phyloP scores from a whole-genome alignment of 2,888 invertebrate genomes.

The Brassicogethes aeneus region DNA sequence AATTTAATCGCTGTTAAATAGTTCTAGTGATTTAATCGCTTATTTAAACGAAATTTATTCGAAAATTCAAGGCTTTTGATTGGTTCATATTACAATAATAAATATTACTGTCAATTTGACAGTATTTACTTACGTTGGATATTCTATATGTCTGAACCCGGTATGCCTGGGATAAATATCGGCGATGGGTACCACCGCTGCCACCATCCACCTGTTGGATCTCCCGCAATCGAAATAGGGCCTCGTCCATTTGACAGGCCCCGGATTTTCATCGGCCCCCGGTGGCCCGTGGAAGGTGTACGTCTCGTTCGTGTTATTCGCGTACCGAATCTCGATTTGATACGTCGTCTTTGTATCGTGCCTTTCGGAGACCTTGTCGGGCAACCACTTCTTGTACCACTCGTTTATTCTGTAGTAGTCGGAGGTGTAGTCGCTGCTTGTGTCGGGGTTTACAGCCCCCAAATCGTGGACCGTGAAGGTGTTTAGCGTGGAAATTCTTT shows the following conservation, averaged over 20 bases:
- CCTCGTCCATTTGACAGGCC: constrained; percentile 88
- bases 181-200: constrained; percentile 88
- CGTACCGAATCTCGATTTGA: constrained; percentile 80
- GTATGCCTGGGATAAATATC: constrained; percentile 94
- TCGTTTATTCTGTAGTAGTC: constrained; percentile 88
- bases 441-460: constrained; percentile 67
- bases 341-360: constrained; percentile 91
- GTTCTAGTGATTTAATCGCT: no score
- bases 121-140: constrained; percentile 68
- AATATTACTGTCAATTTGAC: no score
- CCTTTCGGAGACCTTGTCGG: constrained; percentile 67
- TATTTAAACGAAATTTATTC: no score
- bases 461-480: constrained; percentile 82
- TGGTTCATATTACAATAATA: no score
- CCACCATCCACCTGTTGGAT: constrained; percentile 92
- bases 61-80: no score
- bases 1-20: no score
- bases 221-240: constrained; percentile 96
- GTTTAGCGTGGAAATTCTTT: constrained; percentile 89
- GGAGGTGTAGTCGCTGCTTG: constrained; percentile 82
- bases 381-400: constrained; percentile 89
- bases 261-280: constrained; percentile 82
- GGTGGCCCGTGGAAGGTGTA: constrained; percentile 92
- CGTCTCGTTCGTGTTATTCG: constrained; percentile 93
- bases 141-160: constrained; percentile 86